Base-by-base conservation (phyloP, 2,113 vertebrate genomes). In the Marcusenius ussheri region DNA sequence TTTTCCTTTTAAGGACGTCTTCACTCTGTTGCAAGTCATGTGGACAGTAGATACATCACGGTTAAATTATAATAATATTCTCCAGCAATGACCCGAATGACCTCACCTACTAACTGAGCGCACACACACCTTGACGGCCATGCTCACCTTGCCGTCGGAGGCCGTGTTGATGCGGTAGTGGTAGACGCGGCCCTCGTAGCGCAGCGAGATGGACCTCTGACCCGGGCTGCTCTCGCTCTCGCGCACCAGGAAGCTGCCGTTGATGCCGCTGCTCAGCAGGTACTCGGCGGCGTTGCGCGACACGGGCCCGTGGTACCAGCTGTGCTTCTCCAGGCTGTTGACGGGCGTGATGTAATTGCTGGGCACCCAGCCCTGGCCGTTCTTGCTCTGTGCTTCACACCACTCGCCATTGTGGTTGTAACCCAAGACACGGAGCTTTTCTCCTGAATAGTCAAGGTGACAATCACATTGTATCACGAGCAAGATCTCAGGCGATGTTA, bases 141-240 rank as follows among this genome's bases (percentile, higher is more conserved):
- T 2, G 51, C 89, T 70, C 91, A 99, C 98, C 98, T 99, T 99
- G 93, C 97, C 96, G 0, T 99, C 98, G 0, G 98, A 98, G 0
- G 98, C 98, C 0, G 98, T 99, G 95, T 99, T 99, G 94, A 99
- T 99, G 89, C 98, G 94, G 96, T 99, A 99, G 96, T 99, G 98
- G 96, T 99, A 99, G 49, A 99, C 98, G 90, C 96, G 94, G 0
- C 96, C 96, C n/a, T 97, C 96, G 0, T 96, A 97, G 56, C 96
- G 85, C 91, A 97, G 94, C 0, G 97, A 97, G 88, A 97, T 97
- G 84, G 97, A 97, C 88, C 96, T 92, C 94, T 97, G 97, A 0
- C 97, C 97, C 0, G 97, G 97, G 2, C 97, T 97, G 93, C 97
- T 97, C 94, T 97, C 97, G 0, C 96, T 97, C 93, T 97, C 97